Evolutionary conservation across 2,113 vertebrate genomes (phyloP).

Genomic region (Lontra canadensis): DNA sequence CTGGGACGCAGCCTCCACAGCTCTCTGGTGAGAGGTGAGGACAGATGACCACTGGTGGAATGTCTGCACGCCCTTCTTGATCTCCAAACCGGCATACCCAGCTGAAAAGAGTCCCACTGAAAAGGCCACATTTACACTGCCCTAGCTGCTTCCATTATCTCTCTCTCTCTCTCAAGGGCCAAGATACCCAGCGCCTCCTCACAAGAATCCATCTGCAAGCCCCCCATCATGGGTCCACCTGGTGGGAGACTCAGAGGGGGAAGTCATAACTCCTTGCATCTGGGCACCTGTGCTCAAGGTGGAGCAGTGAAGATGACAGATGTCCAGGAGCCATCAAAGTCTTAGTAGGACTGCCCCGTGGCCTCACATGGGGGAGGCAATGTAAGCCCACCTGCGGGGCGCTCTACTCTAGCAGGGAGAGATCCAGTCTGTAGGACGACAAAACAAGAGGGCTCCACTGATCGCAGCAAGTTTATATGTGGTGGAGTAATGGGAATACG

Average conservation of each 20-base stretch:
- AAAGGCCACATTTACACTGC: background rate
- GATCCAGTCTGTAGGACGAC: background rate
- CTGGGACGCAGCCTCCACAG: rapidly evolving
- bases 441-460: background rate
- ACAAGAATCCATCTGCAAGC: background rate
- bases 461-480: no score
- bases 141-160: background rate
- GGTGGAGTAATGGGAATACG: background rate
- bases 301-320: background rate
- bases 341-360: background rate
- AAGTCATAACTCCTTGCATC: background rate
- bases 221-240: background rate
- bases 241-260: background rate
- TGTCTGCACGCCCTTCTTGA: background rate
- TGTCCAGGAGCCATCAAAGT: background rate
- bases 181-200: background rate
- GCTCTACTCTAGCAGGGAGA: background rate
- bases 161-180: background rate
- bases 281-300: rapidly evolving
- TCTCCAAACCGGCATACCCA: background rate
- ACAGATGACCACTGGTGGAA: background rate
- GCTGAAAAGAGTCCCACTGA: background rate
- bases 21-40: no score
- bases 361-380: background rate
- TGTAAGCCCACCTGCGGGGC: no score